Percentiles rank a stretch among this genome's conserved stretches.
These are phyloP conservation scores for Apodemus sylvaticus DNA, from an alignment of 2,113 vertebrate genomes.

Conservation along the genomic window DNA sequence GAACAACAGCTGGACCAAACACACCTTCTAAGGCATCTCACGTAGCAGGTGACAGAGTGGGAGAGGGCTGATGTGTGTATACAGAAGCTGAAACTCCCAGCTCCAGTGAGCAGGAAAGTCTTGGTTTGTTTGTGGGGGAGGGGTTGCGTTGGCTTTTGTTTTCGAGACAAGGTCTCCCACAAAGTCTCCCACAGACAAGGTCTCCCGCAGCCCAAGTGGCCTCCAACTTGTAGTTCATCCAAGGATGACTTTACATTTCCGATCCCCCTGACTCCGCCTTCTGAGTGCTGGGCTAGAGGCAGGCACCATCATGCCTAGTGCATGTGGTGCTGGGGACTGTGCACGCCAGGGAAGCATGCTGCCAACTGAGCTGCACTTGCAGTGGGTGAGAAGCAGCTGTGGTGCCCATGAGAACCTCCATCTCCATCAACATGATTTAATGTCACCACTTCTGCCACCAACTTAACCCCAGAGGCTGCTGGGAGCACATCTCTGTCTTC, in stretches of 20 bases:
- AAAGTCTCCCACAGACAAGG: neutral
- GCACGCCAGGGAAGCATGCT: neutral
- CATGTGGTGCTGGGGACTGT: neutral
- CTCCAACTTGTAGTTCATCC: neutral
- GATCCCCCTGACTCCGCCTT: neutral
- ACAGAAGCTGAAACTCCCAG: neutral
- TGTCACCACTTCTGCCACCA: neutral
- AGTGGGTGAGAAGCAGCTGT: neutral
- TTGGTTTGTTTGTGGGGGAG: neutral
- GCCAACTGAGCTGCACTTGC: neutral
- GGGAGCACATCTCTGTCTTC: neutral
- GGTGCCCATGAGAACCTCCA: neutral
- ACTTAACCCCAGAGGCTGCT: neutral
- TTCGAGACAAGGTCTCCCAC: neutral
- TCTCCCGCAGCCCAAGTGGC: neutral
- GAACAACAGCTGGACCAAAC: neutral
- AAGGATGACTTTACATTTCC: too few species aligned
- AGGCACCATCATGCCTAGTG: neutral
- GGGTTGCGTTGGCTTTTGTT: neutral
- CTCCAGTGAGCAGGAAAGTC: neutral
- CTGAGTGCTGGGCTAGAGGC: neutral
- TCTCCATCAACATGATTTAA: neutral
- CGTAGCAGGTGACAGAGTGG: neutral
- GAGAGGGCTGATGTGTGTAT: neutral
- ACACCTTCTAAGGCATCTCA: neutral